These are phyloP conservation scores for Ciconia nigra DNA, from an alignment of 2,797 vertebrate genomes.

Conservation along the genomic window DNA sequence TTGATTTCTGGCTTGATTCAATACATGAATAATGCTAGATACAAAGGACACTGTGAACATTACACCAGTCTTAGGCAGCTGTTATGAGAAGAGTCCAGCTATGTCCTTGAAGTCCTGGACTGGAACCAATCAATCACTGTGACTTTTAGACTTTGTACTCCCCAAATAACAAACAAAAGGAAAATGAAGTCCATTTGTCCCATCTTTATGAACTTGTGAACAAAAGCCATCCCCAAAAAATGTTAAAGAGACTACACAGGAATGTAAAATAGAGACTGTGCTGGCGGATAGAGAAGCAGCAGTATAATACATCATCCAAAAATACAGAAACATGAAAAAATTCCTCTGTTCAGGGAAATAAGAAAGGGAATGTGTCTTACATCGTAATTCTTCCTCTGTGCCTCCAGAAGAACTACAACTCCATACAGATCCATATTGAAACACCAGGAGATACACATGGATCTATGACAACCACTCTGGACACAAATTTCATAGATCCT, in stretches of 20 bases:
- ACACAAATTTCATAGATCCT: neutral
- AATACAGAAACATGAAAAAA: neutral
- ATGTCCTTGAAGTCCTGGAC: neutral
- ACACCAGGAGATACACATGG: neutral
- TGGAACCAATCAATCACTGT: neutral
- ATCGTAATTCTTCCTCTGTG: neutral
- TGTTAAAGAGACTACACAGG: neutral
- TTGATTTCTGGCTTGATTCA: conserved; percentile 14
- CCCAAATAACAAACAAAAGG: neutral
- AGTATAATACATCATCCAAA: neutral
- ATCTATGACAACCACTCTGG: neutral
- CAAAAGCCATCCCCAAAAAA: neutral
- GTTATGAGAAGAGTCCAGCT: neutral
- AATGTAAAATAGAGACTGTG: neutral
- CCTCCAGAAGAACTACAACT: neutral
- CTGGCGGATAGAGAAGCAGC: neutral
- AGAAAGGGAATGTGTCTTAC: neutral
- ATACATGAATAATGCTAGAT: neutral
- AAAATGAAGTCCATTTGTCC: neutral
- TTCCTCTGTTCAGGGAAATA: neutral
- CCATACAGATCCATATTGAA: neutral
- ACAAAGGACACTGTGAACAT: neutral
- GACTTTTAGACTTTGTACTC: neutral
- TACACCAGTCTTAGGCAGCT: neutral
- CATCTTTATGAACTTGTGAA: neutral